These are phyloP conservation scores for Notocelia uddmanniana DNA, from an alignment of 2,888 invertebrate species.

Conservation along the genomic window DNA sequence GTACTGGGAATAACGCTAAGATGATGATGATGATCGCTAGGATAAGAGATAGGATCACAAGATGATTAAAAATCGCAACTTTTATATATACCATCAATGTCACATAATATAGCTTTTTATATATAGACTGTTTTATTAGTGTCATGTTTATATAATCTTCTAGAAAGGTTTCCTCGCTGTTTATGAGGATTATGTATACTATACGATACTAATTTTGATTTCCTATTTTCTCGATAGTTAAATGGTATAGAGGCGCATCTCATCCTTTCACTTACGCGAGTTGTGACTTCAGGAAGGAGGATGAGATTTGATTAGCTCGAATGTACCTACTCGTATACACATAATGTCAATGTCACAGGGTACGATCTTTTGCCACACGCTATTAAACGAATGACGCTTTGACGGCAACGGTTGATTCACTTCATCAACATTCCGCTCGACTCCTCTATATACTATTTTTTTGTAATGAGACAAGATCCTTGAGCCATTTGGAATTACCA, in stretches of 20 bases:
- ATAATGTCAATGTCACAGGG: background rate
- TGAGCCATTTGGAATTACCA: conserved; percentile 30
- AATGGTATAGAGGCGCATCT: too few relatives aligned
- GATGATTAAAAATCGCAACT: too few relatives aligned
- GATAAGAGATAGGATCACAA: too few relatives aligned
- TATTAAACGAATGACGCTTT: conserved; percentile 15
- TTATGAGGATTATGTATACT: too few relatives aligned
- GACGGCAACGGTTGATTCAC: conserved; percentile 40
- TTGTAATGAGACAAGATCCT: conserved; percentile 21
- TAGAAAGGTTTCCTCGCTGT: too few relatives aligned
- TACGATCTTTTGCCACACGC: conserved; percentile 7
- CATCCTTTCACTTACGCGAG: background rate
- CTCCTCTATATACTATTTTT: conserved; percentile 12
- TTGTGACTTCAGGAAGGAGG: background rate
- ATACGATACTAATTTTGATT: background rate
- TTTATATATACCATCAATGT: too few relatives aligned
- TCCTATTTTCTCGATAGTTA: background rate
- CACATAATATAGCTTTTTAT: too few relatives aligned
- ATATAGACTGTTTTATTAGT: too few relatives aligned
- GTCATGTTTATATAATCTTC: too few relatives aligned
- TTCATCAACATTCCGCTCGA: conserved; percentile 32
- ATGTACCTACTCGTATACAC: too few relatives aligned
- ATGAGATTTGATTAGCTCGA: background rate
- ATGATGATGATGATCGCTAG: too few relatives aligned
- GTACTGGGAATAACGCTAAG: too few relatives aligned